Conservation (phyloP, 2,113 vertebrate genomes). For the Phaethornis superciliosus region DNA sequence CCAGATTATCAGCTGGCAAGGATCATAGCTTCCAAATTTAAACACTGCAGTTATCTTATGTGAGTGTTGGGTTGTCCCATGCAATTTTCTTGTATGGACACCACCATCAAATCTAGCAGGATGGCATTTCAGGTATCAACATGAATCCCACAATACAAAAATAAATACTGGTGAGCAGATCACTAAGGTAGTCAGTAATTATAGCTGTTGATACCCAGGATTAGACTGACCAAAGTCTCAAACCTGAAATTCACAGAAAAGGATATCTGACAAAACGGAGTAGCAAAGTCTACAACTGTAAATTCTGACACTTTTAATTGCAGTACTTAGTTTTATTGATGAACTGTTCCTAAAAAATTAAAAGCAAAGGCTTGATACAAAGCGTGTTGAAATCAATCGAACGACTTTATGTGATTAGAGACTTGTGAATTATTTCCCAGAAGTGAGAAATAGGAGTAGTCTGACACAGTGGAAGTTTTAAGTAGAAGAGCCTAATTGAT, state of each 20-base stretch:
- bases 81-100: neutral
- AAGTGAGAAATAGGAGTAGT: neutral
- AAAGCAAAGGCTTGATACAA: neutral
- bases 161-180: neutral
- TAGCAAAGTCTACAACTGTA: neutral
- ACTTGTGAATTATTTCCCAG: neutral
- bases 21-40: neutral
- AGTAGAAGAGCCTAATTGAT: neutral
- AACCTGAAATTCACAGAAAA: neutral
- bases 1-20: neutral
- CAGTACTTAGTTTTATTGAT: neutral
- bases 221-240: neutral
- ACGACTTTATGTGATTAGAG: neutral
- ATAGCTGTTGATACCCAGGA: neutral
- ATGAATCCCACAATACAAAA: neutral
- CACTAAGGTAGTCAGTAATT: neutral
- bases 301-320: neutral
- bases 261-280: neutral
- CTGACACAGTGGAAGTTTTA: neutral
- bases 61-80: neutral
- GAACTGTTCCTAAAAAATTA: neutral
- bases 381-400: neutral
- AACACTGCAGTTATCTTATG: neutral
- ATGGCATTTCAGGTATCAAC: neutral
- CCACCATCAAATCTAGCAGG: neutral